Percentiles rank a stretch among this genome's conserved stretches.
Conservation (phyloP, 1,140 invertebrate species). For the Pectinophora gossypiella region DNA sequence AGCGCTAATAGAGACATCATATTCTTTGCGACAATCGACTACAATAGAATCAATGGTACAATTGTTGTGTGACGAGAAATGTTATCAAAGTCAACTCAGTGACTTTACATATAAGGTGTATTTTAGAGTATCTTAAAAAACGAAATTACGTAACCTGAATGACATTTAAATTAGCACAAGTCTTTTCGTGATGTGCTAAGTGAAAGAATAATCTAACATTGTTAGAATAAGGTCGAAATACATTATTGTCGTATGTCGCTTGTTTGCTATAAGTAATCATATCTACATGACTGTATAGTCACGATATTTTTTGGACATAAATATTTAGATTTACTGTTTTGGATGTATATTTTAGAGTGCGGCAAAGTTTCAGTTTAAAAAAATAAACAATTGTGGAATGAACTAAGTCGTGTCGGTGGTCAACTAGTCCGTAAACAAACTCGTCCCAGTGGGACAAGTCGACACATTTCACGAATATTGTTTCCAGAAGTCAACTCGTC, state of each 20-base stretch:
- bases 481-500: no score
- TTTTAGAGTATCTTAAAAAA: no score
- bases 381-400: no score
- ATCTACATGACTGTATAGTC: constrained; percentile 12
- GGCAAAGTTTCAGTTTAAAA: no score
- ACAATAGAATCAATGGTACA: constrained; percentile 12
- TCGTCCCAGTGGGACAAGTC: no score
- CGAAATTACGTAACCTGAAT: constrained; percentile 16
- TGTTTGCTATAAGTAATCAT: constrained; percentile 12
- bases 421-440: no score
- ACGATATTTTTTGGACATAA: constrained; percentile 14
- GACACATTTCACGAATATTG: no score
- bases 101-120: no score
- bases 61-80: no score
- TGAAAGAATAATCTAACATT: constrained; percentile 9
- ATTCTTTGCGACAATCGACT: constrained; percentile 24
- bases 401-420: no score
- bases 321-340: neutral
- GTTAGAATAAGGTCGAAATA: constrained; percentile 8
- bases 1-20: constrained; percentile 22
- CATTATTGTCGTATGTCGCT: constrained; percentile 29
- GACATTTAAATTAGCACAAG: constrained; percentile 28
- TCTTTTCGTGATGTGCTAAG: constrained; percentile 28
- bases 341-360: no score
- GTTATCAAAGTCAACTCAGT: no score